Evolutionary conservation across 2,113 vertebrate genomes (phyloP).

Genomic region (Calonectris borealis): DNA sequence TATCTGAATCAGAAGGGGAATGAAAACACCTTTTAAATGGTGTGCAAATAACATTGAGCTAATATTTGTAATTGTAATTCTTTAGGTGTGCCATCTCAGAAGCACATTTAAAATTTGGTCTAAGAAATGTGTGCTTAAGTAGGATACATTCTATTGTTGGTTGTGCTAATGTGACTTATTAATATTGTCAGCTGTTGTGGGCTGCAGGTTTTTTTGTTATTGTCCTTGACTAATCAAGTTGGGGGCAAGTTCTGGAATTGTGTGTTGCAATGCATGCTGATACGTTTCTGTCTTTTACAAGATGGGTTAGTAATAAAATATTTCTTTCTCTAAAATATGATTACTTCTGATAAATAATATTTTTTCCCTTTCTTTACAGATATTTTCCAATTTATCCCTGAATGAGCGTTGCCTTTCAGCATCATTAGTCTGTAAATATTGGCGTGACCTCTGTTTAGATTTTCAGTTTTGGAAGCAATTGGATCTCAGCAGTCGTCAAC

Average conservation of each 20-base stretch:
- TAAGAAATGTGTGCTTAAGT: background rate
- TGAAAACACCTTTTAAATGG: background rate
- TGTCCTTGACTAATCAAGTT: background rate
- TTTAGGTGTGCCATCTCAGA: background rate
- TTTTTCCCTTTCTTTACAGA: constrained; percentile 72
- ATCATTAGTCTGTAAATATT: constrained; percentile 97
- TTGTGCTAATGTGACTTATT: background rate
- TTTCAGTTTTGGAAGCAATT: constrained; percentile 99
- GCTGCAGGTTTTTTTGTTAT: background rate
- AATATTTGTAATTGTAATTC: background rate
- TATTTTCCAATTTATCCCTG: constrained; percentile 95
- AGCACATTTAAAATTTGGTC: background rate
- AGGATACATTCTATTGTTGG: background rate
- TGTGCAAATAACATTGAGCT: background rate
- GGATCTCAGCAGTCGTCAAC: constrained; percentile 95
- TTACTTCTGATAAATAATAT: background rate
- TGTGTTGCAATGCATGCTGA: background rate
- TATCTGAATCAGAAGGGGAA: background rate
- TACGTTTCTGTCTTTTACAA: background rate
- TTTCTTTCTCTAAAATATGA: background rate
- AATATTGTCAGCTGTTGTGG: background rate
- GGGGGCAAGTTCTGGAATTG: background rate
- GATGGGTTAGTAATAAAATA: background rate
- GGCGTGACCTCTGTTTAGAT: constrained; percentile 97
- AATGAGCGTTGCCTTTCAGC: constrained; percentile 94